Conservation (phyloP, 2,888 invertebrate species). For the Acleris holmiana region DNA sequence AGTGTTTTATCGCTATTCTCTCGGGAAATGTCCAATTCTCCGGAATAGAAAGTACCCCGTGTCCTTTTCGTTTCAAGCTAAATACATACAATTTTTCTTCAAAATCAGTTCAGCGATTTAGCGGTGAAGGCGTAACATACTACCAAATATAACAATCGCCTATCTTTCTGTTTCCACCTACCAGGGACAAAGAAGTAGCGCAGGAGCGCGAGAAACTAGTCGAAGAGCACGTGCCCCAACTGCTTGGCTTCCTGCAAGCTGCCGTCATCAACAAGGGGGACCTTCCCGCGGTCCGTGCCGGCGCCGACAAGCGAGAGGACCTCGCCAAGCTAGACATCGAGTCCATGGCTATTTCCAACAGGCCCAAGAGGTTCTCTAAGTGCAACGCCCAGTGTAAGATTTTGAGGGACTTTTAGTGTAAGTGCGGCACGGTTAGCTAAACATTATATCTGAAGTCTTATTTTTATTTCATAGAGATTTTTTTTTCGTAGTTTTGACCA, state of each 20-base stretch:
- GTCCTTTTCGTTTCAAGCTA: too few relatives aligned
- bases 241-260: constrained; percentile 84
- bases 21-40: too few relatives aligned
- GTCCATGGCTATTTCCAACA: constrained; percentile 39
- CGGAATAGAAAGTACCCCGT: too few relatives aligned
- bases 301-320: constrained; percentile 32
- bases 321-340: constrained; percentile 47
- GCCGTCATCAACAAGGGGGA: constrained; percentile 78
- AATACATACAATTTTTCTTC: too few relatives aligned
- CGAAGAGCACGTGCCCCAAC: constrained; percentile 80
- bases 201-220: constrained; percentile 82
- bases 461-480: too few relatives aligned
- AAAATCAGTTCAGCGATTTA: too few relatives aligned
- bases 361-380: constrained; percentile 51
- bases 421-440: neutral
- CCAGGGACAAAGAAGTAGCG: constrained; percentile 79
- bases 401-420: constrained; percentile 54
- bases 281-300: constrained; percentile 54
- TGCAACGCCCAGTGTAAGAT: constrained; percentile 66
- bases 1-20: too few relatives aligned
- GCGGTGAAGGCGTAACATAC: too few relatives aligned
- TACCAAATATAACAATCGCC: too few relatives aligned
- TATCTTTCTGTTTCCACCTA: constrained; percentile 9
- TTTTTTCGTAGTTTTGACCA: too few relatives aligned
- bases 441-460: too few relatives aligned